These are phyloP conservation scores for Sylvicola cinctus DNA, from an alignment of 2,888 invertebrate species.

Conservation along the genomic window DNA sequence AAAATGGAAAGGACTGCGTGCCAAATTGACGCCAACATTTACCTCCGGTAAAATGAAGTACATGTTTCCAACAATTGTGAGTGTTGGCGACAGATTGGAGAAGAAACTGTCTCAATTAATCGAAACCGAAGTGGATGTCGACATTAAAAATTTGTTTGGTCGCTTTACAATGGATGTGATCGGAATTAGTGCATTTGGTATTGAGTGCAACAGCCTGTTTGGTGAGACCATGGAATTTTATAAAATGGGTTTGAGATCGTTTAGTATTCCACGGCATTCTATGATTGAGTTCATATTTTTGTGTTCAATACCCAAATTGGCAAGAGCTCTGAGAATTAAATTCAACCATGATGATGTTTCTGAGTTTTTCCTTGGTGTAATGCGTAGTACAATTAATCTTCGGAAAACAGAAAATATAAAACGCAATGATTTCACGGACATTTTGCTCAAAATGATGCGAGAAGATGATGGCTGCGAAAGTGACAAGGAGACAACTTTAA, in stretches of 20 bases:
- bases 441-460: constrained; percentile 17
- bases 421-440: constrained; percentile 29
- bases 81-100: background rate
- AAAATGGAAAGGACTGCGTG: background rate
- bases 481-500: constrained; percentile 13
- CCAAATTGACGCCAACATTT: constrained; percentile 1
- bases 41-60: constrained; percentile 1
- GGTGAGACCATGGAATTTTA: constrained; percentile 19
- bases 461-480: too few species aligned
- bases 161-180: constrained; percentile 12
- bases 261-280: background rate
- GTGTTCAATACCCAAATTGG: background rate
- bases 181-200: constrained; percentile 23
- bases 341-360: constrained; percentile 13
- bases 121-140: background rate
- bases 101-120: background rate
- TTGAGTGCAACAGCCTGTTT: constrained; percentile 18
- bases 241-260: constrained; percentile 8
- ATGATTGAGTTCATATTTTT: background rate
- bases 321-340: background rate
- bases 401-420: constrained; percentile 18
- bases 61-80: constrained; percentile 1
- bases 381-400: constrained; percentile 20
- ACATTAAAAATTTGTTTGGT: constrained; percentile 5
- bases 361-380: constrained; percentile 17